Evolutionary conservation across 2,888 invertebrate genomes (phyloP).

Genomic region (Eupithecia pulchellata): DNA sequence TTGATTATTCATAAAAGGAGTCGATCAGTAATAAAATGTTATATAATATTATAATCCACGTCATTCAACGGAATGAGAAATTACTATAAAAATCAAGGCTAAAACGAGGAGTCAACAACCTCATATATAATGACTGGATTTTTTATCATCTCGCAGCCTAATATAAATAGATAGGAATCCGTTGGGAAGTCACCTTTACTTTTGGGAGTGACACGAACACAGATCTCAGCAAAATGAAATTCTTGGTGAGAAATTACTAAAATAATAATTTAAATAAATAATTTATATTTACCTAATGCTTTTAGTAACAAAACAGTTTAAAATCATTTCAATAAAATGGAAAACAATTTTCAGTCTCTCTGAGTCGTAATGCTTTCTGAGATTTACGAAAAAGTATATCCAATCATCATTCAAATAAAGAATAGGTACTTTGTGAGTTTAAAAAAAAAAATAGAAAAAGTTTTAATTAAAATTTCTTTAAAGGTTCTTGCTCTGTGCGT

Average conservation of each 20-base stretch:
- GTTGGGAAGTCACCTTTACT: constrained; percentile 53
- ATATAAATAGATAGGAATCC: constrained; percentile 57
- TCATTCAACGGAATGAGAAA: constrained; percentile 38
- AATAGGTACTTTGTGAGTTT: no score
- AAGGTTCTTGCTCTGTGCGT: constrained; percentile 48
- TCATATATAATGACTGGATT: constrained; percentile 43
- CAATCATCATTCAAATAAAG: neutral
- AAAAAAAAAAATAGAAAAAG: neutral
- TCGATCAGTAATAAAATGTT: constrained; percentile 8
- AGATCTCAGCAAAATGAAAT: constrained; percentile 66
- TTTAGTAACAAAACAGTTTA: constrained; percentile 3
- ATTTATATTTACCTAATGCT: neutral
- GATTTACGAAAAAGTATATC: neutral
- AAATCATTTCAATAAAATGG: no score
- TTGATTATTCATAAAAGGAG: neutral
- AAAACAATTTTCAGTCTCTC: neutral
- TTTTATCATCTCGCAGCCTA: constrained; percentile 49
- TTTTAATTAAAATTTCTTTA: neutral
- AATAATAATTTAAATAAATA: neutral
- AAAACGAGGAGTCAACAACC: constrained; percentile 54
- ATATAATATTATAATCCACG: constrained; percentile 7
- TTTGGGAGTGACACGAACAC: constrained; percentile 52
- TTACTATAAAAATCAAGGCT: constrained; percentile 54
- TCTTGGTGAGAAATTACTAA: constrained; percentile 55
- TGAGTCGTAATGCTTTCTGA: neutral